Evolutionary conservation across 2,888 invertebrate species (phyloP), one percentile per base, ranked within the genome.

Genomic region (Acrocyrtus sp.): DNA sequence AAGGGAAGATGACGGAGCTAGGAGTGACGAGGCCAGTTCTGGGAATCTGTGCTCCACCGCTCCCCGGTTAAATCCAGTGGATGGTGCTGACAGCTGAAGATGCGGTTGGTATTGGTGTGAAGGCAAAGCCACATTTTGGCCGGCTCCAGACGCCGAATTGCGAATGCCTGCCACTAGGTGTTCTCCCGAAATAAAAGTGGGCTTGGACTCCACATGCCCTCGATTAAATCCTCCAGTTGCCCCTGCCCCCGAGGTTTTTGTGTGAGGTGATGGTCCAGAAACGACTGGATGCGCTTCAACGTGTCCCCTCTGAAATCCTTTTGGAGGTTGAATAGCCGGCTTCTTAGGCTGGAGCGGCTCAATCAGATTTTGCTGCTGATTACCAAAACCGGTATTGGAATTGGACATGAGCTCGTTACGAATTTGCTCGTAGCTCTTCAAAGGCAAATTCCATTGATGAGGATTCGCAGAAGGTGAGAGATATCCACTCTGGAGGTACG

Each of bases 261-360:
- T 51, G 6, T 60, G 51, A 19, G 67, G 51, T 17, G 43, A 19
- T 1, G 48, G 15, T 43, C 22, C 24, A 12, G 41, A 56, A 10
- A 4, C 24, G 10, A 27, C 50, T 19, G 74, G 77, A 12, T 57
- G 58, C 0, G 77, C 73, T 57, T 80, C 80, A 3, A 80, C 73
- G 21, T 80, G 78, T 15, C 80, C 80, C 61, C 80, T 54, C 26
- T 78, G 77, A 54, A 79, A 79, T 41, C 76, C 77, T n/a, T 63
- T 62, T 3, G 22, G n/a, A 19, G 10, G 21, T n/a, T n/a, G 43
- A 12, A 34, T 41, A 6, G 15, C 24, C 43, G 54, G 47, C 0
- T 43, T 45, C 10, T 61, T 43, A 10, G 12, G 15, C 29, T 45
- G 66, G 24, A 6, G 5, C 12, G n/a, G 8, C 21, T 5, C 17